phyloP scores from a whole-genome alignment of 2,113 vertebrate genomes.

The Zapornia atra region DNA sequence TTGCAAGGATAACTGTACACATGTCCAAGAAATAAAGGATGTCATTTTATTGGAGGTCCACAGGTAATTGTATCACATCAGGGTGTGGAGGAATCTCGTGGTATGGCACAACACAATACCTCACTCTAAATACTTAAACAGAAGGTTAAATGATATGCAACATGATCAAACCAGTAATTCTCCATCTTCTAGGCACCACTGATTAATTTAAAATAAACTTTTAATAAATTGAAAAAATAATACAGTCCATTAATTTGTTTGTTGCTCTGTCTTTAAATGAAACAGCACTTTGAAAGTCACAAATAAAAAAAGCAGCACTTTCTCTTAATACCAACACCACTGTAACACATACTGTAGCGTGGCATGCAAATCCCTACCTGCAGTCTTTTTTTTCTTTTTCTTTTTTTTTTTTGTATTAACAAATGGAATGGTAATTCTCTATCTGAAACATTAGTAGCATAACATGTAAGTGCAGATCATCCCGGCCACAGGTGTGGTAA shows the following conservation, averaged over 20 bases:
- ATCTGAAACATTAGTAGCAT: slow-evolving; percentile 72
- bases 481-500: slow-evolving; percentile 52
- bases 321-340: slow-evolving; percentile 74
- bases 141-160: slow-evolving; percentile 78
- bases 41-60: slow-evolving; percentile 89
- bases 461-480: slow-evolving; percentile 67
- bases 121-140: slow-evolving; percentile 72
- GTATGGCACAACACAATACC: slow-evolving; percentile 78
- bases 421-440: slow-evolving; percentile 62
- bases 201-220: slow-evolving; percentile 58
- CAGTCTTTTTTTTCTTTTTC: slow-evolving; percentile 17
- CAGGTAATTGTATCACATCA: slow-evolving; percentile 80
- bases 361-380: slow-evolving; percentile 74
- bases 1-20: slow-evolving; percentile 65
- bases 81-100: slow-evolving; percentile 69
- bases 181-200: slow-evolving; percentile 61
- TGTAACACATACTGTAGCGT: slow-evolving; percentile 64
- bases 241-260: slow-evolving; percentile 62
- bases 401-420: slow-evolving; percentile 52
- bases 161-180: slow-evolving; percentile 70
- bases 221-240: slow-evolving; percentile 64
- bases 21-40: slow-evolving; percentile 58
- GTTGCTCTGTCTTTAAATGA: slow-evolving; percentile 64
- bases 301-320: slow-evolving; percentile 75
- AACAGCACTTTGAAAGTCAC: slow-evolving; percentile 72